A percentile compares a stretch with the other conserved stretches of the same genome.
Conservation (phyloP, 2,797 vertebrate genomes). For the Acipenser ruthenus region DNA sequence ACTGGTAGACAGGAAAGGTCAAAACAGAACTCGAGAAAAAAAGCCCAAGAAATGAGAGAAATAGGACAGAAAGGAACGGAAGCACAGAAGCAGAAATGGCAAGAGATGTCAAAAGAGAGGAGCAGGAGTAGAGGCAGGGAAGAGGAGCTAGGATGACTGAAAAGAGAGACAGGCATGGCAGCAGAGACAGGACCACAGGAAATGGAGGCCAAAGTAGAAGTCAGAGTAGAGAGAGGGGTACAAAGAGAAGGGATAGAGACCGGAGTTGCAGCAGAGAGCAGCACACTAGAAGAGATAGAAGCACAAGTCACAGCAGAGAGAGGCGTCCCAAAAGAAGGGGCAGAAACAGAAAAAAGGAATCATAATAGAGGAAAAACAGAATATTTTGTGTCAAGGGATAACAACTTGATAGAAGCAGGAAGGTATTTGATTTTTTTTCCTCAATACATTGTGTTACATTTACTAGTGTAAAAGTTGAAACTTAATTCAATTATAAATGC, state of each 20-base stretch:
- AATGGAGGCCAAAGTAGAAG: slow-evolving; percentile 32
- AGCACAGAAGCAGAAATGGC: background rate
- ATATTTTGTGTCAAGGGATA: no score
- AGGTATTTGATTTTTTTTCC: no score
- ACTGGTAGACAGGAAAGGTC: slow-evolving; percentile 40
- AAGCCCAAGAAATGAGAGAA: slow-evolving; percentile 30
- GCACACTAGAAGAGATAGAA: slow-evolving; percentile 35
- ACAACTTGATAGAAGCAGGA: no score
- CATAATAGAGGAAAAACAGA: slow-evolving; percentile 33
- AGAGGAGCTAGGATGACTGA: slow-evolving; percentile 17
- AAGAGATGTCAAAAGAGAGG: background rate
- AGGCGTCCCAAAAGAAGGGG: slow-evolving; percentile 24
- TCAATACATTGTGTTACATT: no score
- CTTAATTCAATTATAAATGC: no score
- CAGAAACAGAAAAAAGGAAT: slow-evolving; percentile 25
- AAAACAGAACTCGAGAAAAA: slow-evolving; percentile 52
- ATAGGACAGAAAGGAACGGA: slow-evolving; percentile 18
- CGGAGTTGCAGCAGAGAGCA: slow-evolving; percentile 19
- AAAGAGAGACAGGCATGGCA: background rate
- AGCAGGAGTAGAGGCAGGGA: slow-evolving; percentile 24
- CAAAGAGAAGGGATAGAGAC: background rate
- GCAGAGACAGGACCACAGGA: slow-evolving; percentile 18
- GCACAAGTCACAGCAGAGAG: slow-evolving; percentile 30
- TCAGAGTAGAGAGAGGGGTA: slow-evolving; percentile 24
- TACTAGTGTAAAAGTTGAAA: no score